phyloP scores from a whole-genome alignment of 2,888 invertebrate genomes.

The Orchesella flavescens region DNA sequence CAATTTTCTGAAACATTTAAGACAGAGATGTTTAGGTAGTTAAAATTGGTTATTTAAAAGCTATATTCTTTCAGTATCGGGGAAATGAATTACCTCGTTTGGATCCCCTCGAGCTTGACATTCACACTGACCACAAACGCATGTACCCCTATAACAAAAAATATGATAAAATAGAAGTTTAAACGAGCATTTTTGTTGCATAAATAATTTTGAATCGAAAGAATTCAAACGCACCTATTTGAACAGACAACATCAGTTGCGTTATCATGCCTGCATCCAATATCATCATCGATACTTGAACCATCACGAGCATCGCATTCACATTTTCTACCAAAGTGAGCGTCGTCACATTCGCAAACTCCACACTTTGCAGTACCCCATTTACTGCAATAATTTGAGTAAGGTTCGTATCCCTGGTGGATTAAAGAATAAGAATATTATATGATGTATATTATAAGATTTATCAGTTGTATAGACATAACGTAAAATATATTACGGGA shows the following conservation, averaged over 20 bases:
- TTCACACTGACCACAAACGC: slow-evolving; percentile 77
- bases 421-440: too few species aligned
- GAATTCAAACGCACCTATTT: slow-evolving; percentile 46
- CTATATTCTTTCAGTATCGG: too few species aligned
- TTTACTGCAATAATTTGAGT: slow-evolving; percentile 36
- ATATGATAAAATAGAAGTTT: background rate
- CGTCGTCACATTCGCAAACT: slow-evolving; percentile 74
- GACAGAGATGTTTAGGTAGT: too few species aligned
- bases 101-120: slow-evolving; percentile 72
- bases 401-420: slow-evolving; percentile 29
- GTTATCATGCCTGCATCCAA: slow-evolving; percentile 33
- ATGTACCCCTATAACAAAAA: slow-evolving; percentile 75
- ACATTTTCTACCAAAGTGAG: slow-evolving; percentile 74
- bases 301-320: slow-evolving; percentile 71
- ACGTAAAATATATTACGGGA: slow-evolving; percentile 21
- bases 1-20: slow-evolving; percentile 43
- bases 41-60: too few species aligned
- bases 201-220: background rate
- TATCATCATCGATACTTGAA: slow-evolving; percentile 51
- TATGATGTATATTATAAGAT: too few species aligned
- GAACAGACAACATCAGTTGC: slow-evolving; percentile 64
- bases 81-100: slow-evolving; percentile 53
- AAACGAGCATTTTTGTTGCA: too few species aligned
- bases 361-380: slow-evolving; percentile 59
- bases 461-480: background rate